Evolutionary conservation across 2,113 vertebrate genomes (phyloP).

Genomic region (Ptychochromis oligacanthus): DNA sequence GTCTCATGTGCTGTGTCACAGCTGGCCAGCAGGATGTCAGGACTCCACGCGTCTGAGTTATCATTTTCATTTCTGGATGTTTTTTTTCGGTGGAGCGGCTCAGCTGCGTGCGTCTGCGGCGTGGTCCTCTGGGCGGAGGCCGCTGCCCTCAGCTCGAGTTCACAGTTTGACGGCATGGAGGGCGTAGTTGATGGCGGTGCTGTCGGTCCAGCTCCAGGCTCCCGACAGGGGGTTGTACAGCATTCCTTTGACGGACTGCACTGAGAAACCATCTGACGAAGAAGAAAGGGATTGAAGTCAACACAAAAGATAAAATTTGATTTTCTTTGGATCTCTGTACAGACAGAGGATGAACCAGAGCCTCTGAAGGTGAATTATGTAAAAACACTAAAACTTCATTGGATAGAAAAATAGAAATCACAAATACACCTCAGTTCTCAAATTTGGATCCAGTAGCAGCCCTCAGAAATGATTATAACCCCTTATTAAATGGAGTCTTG

Average conservation of each 20-base stretch:
- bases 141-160: constrained; percentile 8
- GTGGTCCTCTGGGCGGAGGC: constrained; percentile 12
- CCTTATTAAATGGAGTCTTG: neutral
- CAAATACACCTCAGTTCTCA: neutral
- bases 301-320: neutral
- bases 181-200: constrained; percentile 89
- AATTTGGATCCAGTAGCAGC: neutral
- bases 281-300: neutral
- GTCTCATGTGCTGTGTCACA: constrained; percentile 14
- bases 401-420: neutral
- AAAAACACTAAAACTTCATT: neutral
- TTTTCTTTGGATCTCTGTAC: neutral
- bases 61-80: neutral
- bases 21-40: neutral
- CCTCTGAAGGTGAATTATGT: neutral
- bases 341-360: no score
- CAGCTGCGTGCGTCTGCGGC: constrained; percentile 35
- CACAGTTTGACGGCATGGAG: constrained; percentile 85
- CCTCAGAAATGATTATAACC: no score
- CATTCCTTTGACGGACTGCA: constrained; percentile 88
- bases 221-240: constrained; percentile 88
- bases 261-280: constrained; percentile 85
- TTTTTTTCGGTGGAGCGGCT: neutral
- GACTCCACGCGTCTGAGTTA: neutral
- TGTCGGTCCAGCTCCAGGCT: constrained; percentile 88